These are phyloP conservation scores for Antennarius striatus DNA, from an alignment of 2,113 vertebrate genomes.

Conservation along the genomic window DNA sequence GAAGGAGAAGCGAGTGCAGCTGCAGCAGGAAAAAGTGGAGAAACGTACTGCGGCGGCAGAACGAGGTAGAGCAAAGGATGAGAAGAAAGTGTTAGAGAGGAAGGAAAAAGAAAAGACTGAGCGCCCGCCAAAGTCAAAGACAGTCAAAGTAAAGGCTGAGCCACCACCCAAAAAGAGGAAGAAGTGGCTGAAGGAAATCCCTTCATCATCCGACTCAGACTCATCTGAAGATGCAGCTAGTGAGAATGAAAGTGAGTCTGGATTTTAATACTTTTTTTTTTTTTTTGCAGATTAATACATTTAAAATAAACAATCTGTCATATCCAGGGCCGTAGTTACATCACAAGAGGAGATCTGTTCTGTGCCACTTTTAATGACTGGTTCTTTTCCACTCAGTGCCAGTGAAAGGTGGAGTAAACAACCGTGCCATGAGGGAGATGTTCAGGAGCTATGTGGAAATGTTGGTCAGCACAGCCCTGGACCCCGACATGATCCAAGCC, in stretches of 20 bases:
- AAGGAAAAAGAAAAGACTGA: constrained; percentile 71
- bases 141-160: constrained; percentile 86
- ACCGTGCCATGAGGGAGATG: constrained; percentile 92
- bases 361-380: not conserved
- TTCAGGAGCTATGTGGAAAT: constrained; percentile 95
- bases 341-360: too few relatives aligned
- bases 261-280: constrained; percentile 8
- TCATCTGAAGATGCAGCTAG: constrained; percentile 87
- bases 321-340: not conserved
- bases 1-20: constrained; percentile 66
- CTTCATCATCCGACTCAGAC: constrained; percentile 87
- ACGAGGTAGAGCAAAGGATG: constrained; percentile 72
- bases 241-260: constrained; percentile 86
- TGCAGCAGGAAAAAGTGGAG: constrained; percentile 68
- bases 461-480: constrained; percentile 91
- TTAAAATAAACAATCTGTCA: not conserved
- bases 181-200: constrained; percentile 90
- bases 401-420: constrained; percentile 86
- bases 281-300: too few relatives aligned
- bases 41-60: constrained; percentile 64
- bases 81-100: constrained; percentile 68
- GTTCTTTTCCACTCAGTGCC: constrained; percentile 57
- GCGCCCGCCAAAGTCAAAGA: constrained; percentile 78
- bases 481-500: constrained; percentile 95
- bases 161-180: constrained; percentile 93